These are phyloP conservation scores for Peucedramus taeniatus DNA, from an alignment of 2,113 vertebrate species.

Conservation along the genomic window DNA sequence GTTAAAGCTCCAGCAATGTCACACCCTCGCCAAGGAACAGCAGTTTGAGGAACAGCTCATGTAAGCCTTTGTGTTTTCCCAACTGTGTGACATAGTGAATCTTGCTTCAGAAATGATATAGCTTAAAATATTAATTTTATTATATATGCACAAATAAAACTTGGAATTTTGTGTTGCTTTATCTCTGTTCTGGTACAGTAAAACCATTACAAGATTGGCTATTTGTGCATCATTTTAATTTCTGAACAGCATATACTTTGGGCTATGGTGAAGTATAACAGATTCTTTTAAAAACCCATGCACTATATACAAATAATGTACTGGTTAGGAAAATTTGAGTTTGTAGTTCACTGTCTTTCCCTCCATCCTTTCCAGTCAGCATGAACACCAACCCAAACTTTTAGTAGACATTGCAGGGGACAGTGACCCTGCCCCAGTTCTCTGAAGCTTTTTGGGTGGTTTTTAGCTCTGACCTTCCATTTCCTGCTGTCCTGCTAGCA, in stretches of 20 bases:
- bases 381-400: background rate
- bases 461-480: background rate
- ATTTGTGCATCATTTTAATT: background rate
- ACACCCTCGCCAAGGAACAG: background rate
- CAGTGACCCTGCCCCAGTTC: background rate
- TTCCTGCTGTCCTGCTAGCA: background rate
- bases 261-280: fast-evolving
- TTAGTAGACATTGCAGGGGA: background rate
- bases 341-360: background rate
- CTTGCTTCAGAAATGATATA: background rate
- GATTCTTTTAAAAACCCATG: background rate
- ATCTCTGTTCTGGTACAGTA: background rate
- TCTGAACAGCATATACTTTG: background rate
- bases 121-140: background rate
- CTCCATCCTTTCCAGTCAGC: background rate
- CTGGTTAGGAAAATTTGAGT: background rate
- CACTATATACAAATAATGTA: background rate
- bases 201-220: background rate
- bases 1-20: background rate
- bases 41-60: background rate
- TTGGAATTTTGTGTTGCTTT: background rate
- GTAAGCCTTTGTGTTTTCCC: background rate
- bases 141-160: background rate
- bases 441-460: background rate
- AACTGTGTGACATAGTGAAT: background rate